Evolutionary conservation across 1,140 invertebrate species (phyloP), one percentile per base, ranked within the genome.

Genomic region (Bradynema listronoti): DNA sequence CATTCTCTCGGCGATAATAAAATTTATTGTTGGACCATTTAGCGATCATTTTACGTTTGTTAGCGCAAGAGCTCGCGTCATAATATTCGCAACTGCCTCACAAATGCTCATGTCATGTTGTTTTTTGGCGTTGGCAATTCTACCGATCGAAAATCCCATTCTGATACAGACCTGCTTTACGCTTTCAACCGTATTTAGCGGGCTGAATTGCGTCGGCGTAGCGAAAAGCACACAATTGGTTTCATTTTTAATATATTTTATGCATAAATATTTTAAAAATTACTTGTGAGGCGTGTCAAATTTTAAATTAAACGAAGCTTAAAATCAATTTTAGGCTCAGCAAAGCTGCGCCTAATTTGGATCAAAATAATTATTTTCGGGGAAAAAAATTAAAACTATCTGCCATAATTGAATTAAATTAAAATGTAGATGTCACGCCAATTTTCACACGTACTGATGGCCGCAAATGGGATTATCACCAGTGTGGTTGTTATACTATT

Each of bases 1-100:
- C 45, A 16, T 73, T n/a, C 45, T 68, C 5, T 59, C 73, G 0
- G 43, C 61, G 9, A 33, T 69, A 9, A 51, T 68, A 11, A 73
- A 73, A 58, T 52, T 74, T 25, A 50, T 76, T 24, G 69, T 63
- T 6, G 71, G 73, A 0, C 72, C 71, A 27, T 57, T 73, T 7
- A 68, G 58, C 34, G 71, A 73, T 53, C 45, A 55, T n/a, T 39
- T 69, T 25, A 56, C 61, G 25, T 71, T 65, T 61, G 22, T 76
- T 3, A 60, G 57, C 25, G 71, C 56, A 19, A 56, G 56, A 34
- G 49, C 16, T 16, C 25, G 71, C 25, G 41, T 72, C 22, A 67
- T 77, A 29, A 33, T 72, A 19, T 72, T 77, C 45, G 69, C 63
- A 22, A 58, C 47, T 19, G 45, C 66, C 30, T 75, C 69, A 4